phyloP scores from a whole-genome alignment of 2,888 invertebrate species.

The Empis stercorea region DNA sequence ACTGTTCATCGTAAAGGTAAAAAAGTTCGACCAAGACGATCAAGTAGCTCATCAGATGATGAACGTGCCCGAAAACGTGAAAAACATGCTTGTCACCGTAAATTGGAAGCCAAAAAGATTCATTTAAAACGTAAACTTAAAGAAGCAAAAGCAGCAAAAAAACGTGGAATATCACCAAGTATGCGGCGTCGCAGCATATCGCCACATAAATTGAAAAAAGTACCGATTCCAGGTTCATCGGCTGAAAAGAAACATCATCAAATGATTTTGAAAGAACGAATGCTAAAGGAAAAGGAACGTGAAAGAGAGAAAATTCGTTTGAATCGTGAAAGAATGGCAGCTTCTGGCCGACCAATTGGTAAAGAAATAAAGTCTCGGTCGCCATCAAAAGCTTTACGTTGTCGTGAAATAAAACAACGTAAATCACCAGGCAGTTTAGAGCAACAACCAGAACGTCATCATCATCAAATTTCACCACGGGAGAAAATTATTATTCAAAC shows the following conservation, averaged over 20 bases:
- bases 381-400: conserved; percentile 39
- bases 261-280: conserved; percentile 28
- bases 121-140: conserved; percentile 32
- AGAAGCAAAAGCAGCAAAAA: conserved; percentile 31
- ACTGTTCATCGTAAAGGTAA: conserved; percentile 4
- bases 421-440: conserved; percentile 8
- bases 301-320: conserved; percentile 39
- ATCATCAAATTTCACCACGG: conserved; percentile 31
- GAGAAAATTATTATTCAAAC: conserved; percentile 34
- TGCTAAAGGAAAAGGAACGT: conserved; percentile 22
- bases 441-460: background rate
- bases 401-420: conserved; percentile 38
- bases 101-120: conserved; percentile 32
- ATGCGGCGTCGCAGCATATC: conserved; percentile 6
- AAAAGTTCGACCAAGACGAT: conserved; percentile 26
- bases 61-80: conserved; percentile 31
- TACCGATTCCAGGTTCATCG: background rate
- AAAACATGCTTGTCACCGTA: conserved; percentile 32
- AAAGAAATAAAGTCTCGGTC: conserved; percentile 43
- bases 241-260: conserved; percentile 28
- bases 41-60: conserved; percentile 51
- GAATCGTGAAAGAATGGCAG: conserved; percentile 37
- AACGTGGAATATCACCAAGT: conserved; percentile 20
- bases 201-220: background rate
- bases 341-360: conserved; percentile 19